Evolutionary conservation across 2,888 invertebrate genomes (phyloP).

Genomic region (Lycocerus yunnanus): DNA sequence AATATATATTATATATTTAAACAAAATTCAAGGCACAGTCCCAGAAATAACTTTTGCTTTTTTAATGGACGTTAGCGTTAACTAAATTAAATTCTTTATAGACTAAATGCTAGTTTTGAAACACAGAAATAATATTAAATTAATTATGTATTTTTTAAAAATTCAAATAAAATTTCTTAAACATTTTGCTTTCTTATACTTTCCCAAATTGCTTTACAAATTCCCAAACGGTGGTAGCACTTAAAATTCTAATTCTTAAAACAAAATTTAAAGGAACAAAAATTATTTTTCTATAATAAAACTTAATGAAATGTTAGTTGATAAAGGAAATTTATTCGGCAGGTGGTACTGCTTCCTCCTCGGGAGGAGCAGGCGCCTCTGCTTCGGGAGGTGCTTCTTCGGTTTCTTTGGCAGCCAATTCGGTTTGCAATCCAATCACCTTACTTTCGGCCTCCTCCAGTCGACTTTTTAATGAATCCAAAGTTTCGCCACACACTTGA

Average conservation of each 20-base stretch:
- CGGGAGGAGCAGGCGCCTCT: conserved; percentile 36
- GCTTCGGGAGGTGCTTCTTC: conserved; percentile 60
- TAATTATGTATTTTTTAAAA: not conserved
- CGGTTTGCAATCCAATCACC: conserved; percentile 59
- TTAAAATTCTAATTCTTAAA: not conserved
- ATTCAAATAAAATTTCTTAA: not conserved
- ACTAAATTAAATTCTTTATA: not conserved
- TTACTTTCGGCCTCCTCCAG: conserved; percentile 64
- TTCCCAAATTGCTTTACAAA: not conserved
- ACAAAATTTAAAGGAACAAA: not conserved
- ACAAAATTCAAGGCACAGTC: conserved; percentile 2
- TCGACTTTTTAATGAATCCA: conserved; percentile 51
- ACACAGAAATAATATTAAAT: not conserved
- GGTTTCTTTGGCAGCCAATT: not conserved
- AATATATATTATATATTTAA: not conserved
- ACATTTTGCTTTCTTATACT: not conserved
- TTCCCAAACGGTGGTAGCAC: not conserved
- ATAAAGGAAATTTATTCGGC: not conserved
- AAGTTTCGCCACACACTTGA: conserved; percentile 52
- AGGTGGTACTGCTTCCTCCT: not conserved
- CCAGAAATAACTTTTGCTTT: not conserved
- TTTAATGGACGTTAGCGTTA: not conserved
- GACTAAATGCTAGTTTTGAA: not conserved
- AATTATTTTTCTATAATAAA: not conserved
- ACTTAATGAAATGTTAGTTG: not conserved